Evolutionary conservation across 1,140 invertebrate species (phyloP).

Genomic region (Zelostemma sp.): DNA sequence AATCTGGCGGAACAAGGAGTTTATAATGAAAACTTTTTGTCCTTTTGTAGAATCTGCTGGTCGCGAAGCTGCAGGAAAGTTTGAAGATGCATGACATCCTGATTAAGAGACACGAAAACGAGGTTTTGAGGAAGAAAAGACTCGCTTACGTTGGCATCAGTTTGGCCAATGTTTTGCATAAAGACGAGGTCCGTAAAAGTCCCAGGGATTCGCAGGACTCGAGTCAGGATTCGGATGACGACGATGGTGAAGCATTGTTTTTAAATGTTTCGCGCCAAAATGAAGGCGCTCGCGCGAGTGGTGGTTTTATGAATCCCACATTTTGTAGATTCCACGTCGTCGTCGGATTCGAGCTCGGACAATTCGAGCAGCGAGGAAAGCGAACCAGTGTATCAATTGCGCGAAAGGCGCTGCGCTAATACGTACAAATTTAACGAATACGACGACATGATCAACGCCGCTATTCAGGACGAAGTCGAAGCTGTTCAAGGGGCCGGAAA

Average conservation of each 20-base stretch:
- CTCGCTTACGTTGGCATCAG: slow-evolving; percentile 83
- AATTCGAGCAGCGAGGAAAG: slow-evolving; percentile 73
- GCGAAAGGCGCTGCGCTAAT: slow-evolving; percentile 80
- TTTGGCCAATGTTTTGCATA: slow-evolving; percentile 79
- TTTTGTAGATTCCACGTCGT: slow-evolving; percentile 51
- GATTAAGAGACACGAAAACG: slow-evolving; percentile 76
- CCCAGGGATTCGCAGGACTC: slow-evolving; percentile 55
- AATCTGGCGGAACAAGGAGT: too few species aligned
- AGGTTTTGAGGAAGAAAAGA: slow-evolving; percentile 79
- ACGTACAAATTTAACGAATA: slow-evolving; percentile 92
- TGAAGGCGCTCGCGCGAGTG: too few species aligned
- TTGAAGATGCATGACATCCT: slow-evolving; percentile 75
- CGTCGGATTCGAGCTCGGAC: slow-evolving; percentile 60
- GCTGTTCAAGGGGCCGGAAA: slow-evolving; percentile 81
- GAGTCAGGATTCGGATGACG: slow-evolving; percentile 56
- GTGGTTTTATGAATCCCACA: not conserved
- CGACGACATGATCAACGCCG: slow-evolving; percentile 93
- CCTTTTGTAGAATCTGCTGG: slow-evolving; percentile 80
- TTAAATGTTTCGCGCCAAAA: too few species aligned
- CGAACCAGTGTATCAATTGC: slow-evolving; percentile 85
- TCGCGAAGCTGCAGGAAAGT: slow-evolving; percentile 77
- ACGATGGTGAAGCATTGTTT: slow-evolving; percentile 51
- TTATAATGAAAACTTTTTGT: too few species aligned
- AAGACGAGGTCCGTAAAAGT: slow-evolving; percentile 49
- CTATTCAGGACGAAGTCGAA: slow-evolving; percentile 85